Conservation (phyloP, 2,888 invertebrate genomes). For the Willowsia nigromaculata region DNA sequence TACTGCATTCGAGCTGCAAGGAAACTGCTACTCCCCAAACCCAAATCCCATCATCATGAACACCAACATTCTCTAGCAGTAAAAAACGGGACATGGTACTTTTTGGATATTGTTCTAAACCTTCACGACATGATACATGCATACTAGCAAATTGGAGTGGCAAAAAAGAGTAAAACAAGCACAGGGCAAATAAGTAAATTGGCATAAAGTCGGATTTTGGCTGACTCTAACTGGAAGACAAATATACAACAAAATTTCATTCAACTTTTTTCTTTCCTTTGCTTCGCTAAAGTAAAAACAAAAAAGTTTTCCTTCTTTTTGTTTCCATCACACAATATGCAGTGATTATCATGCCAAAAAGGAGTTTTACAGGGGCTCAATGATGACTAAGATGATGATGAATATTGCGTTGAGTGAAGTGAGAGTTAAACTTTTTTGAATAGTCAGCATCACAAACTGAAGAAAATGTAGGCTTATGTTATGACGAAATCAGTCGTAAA, state of each 20-base stretch:
- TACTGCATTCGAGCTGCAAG: neutral
- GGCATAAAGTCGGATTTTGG: neutral
- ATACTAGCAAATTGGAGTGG: slow-evolving; percentile 4
- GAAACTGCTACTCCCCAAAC: neutral
- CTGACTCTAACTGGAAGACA: neutral
- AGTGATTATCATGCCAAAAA: neutral
- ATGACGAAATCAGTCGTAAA: slow-evolving; percentile 17
- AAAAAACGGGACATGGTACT: slow-evolving; percentile 9
- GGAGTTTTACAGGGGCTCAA: neutral
- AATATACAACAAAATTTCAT: neutral
- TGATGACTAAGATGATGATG: neutral
- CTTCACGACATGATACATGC: neutral
- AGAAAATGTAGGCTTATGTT: neutral
- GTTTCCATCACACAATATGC: neutral
- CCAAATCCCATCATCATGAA: slow-evolving; percentile 3
- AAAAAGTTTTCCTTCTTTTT: neutral
- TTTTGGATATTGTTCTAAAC: neutral
- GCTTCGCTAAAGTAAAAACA: neutral
- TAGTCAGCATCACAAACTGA: neutral
- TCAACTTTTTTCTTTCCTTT: neutral
- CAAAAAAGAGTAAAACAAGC: neutral
- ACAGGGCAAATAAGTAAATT: neutral
- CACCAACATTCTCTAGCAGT: neutral
- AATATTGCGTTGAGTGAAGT: neutral
- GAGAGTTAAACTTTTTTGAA: neutral